Base-by-base conservation (phyloP, 2,113 vertebrate species). In the Aphyosemion australe region DNA sequence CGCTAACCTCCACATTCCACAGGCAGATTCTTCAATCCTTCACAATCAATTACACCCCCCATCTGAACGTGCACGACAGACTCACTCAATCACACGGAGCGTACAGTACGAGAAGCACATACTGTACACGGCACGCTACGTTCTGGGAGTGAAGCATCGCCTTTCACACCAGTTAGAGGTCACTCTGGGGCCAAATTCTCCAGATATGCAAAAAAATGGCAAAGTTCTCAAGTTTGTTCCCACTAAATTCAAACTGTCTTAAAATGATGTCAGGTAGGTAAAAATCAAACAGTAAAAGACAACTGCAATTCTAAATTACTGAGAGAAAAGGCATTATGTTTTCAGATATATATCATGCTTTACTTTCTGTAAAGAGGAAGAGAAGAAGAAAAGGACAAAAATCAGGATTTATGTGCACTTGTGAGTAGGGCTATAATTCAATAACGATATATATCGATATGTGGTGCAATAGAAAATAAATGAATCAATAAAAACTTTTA, bases 1-100 rank as follows among this genome's bases (percentile, higher is more conserved):
- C 55, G 51, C 65, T 78, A 80, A 84, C 81, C 74, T 67, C 63
- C 15, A 72, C 87, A 88, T 90, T 87, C 87, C 85, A 72, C 65
- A 20, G 41, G 26, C 60, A 55, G 65, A 65, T 77, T 70, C 67
- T 66, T 74, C 67, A 63, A 50, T 71, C 39, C 68, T 65, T 64
- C 59, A 37, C 65, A 78, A 78, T 52, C 50, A 85, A 70, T 37
- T 67, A 59, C 61, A 58, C 58, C 74, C 59, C 65, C 50, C 18
- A 32, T 3, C 63, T 63, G 83, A 75, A 76, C 16, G 68, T n/a
- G 48, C 52, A 60, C 21, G 13, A 10, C 15, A 61, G 9, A 49
- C 37, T 55, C 50, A 31, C 53, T 73, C 37, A 47, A 19, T 19
- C 19, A 13, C 41, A 60, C 53, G 55, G 34, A 46, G 53, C 73